phyloP scores from a whole-genome alignment of 2,113 vertebrate species.

The Thunnus thynnus region DNA sequence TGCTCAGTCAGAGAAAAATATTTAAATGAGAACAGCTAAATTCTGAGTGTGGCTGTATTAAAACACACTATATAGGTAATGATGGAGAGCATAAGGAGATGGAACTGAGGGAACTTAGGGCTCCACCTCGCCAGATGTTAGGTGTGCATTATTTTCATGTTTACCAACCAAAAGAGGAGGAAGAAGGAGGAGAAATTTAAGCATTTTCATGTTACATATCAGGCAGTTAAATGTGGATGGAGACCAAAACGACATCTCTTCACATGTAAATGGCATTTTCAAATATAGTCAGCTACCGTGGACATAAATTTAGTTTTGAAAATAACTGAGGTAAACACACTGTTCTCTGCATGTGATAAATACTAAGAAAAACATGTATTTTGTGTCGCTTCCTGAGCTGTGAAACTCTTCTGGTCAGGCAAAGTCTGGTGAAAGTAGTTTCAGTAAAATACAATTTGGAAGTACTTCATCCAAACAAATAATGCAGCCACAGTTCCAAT shows the following conservation, averaged over 20 bases:
- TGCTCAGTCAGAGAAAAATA: not conserved
- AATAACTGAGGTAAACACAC: not conserved
- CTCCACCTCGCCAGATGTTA: not conserved
- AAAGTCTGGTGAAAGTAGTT: conserved; percentile 19
- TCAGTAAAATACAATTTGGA: conserved; percentile 44
- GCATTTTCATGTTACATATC: too few relatives aligned
- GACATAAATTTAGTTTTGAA: not conserved
- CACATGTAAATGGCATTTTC: not conserved
- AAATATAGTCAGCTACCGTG: not conserved
- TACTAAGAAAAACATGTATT: not conserved
- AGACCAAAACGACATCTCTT: too few relatives aligned
- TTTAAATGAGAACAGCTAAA: not conserved
- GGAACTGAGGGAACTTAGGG: not conserved
- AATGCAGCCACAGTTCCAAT: conserved; percentile 42
- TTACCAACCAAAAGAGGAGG: not conserved
- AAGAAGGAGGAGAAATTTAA: too few relatives aligned
- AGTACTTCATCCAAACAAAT: conserved; percentile 54
- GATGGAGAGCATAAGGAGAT: not conserved
- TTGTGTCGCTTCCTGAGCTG: not conserved
- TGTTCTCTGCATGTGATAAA: not conserved
- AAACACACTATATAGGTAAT: not conserved
- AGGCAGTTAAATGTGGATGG: too few relatives aligned
- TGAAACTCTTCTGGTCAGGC: not conserved
- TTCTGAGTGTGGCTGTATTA: not conserved
- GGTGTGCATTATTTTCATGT: not conserved